Conservation (phyloP, 2,113 vertebrate species). For the Triplophysa rosa region DNA sequence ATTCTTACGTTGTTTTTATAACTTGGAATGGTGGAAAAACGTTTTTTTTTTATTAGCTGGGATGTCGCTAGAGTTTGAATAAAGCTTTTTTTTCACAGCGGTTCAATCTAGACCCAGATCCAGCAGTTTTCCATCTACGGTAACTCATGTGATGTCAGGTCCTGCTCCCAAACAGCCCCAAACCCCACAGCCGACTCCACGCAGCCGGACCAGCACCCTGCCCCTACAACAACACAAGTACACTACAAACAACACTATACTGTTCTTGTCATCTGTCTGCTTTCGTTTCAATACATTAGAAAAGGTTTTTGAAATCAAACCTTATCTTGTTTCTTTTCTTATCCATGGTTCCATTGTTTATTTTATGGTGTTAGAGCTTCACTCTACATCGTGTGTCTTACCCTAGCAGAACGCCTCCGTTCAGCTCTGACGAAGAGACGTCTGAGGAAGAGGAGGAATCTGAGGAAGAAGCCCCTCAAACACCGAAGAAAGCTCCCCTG, state of each 20-base stretch:
- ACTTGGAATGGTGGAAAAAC: no score
- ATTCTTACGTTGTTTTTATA: no score
- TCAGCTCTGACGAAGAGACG: slow-evolving; percentile 85
- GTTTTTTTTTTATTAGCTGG: no score
- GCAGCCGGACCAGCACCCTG: slow-evolving; percentile 60
- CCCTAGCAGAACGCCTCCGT: slow-evolving; percentile 79
- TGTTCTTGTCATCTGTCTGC: background rate
- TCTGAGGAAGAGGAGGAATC: slow-evolving; percentile 71
- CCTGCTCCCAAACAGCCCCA: slow-evolving; percentile 55
- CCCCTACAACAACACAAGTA: slow-evolving; percentile 51
- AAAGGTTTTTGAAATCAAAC: no score
- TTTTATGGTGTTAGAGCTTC: no score
- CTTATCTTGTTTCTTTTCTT: no score
- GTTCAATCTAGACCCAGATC: slow-evolving; percentile 59
- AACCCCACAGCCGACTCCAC: slow-evolving; percentile 69
- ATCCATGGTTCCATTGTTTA: no score
- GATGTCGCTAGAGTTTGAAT: background rate
- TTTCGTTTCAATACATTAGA: background rate
- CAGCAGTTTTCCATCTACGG: slow-evolving; percentile 68
- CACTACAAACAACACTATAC: background rate
- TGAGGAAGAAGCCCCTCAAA: slow-evolving; percentile 61
- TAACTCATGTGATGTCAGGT: slow-evolving; percentile 64
- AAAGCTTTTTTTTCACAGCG: slow-evolving; percentile 60
- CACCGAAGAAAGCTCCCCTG: slow-evolving; percentile 57
- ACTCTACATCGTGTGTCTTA: no score